Evolutionary conservation across 2,888 invertebrate species (phyloP).

Genomic region (Lottia scabra): DNA sequence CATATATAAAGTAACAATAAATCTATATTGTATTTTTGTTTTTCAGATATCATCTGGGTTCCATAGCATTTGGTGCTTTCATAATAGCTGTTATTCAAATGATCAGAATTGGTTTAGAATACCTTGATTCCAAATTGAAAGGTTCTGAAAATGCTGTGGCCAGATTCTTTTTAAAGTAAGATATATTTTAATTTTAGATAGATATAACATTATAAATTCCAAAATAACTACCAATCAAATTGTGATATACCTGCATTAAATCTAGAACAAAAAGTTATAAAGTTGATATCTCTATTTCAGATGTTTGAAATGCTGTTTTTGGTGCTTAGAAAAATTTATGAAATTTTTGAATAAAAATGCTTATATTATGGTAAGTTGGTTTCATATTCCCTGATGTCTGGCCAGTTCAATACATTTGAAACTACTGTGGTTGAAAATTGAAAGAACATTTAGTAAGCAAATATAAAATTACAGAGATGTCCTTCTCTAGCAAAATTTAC

Average conservation of each 20-base stretch:
- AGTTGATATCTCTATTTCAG: conserved; percentile 43
- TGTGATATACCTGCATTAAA: too few species aligned
- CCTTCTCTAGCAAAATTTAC: not conserved
- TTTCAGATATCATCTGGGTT: conserved; percentile 85
- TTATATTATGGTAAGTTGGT: conserved; percentile 68
- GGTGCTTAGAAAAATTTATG: conserved; percentile 69
- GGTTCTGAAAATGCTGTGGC: conserved; percentile 75
- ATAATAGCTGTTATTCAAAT: conserved; percentile 91
- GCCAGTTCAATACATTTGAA: too few species aligned
- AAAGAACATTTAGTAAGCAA: too few species aligned
- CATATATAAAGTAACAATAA: too few species aligned
- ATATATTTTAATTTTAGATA: not conserved
- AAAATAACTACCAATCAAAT: too few species aligned
- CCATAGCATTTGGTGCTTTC: conserved; percentile 92
- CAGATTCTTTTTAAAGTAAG: conserved; percentile 66
- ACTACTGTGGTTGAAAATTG: too few species aligned
- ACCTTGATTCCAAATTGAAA: conserved; percentile 86
- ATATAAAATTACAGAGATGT: not conserved
- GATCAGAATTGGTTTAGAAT: conserved; percentile 86
- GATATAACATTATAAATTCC: too few species aligned
- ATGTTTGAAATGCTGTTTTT: conserved; percentile 69
- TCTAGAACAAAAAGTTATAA: too few species aligned
- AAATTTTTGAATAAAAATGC: conserved; percentile 70
- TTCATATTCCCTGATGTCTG: too few species aligned
- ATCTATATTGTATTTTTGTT: too few species aligned